Base-by-base conservation (phyloP, 2,888 invertebrate species). In the Leucophenga montana region DNA sequence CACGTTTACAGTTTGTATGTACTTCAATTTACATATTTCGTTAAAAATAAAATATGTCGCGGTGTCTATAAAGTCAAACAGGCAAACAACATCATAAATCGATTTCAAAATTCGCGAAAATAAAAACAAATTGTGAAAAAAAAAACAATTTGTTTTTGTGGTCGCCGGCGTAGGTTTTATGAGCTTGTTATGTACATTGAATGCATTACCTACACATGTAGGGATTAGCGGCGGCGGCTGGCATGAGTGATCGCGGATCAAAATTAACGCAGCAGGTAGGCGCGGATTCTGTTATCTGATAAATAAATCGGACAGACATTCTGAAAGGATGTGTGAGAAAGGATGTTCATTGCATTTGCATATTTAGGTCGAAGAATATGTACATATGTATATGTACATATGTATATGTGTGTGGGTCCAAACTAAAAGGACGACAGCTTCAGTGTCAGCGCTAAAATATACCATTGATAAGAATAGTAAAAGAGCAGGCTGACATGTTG, bases 101-200 rank as follows among this genome's bases (percentile, higher is more conserved):
- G 73, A 72, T 75, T 68, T 72, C 5, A 22, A 20, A 11, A n/a
- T n/a, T 27, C 13, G 48, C 16, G 48, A 13, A 54, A 53, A 67
- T 57, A 27, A 71, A 73, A 76, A 78, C 77, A 83, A 80, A 83
- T 83, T 71, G 57, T 64, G 54, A 78, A 75, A 69, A 75, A 78
- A 78, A 75, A 69, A 75, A 78, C 81, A 18, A 53, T 53, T 18
- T 82, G 75, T 71, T 70, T 73, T 67, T 50, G 70, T 66, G 16
- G 69, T 68, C 54, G 83, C 66, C 54, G 83, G 73, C 77, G 83
- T 72, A 18, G 59, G 75, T 74, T 83, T 83, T 78, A 83, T 72
- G 76, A 69, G 71, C 72, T 72, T 74, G 69, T 74, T 78, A 78
- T 83, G 71, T 76, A 56, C 67, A 74, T 78, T 80, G 76, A 83